Conservation (phyloP, 2,113 vertebrate genomes). For the Brachyhypopomus gauderio region DNA sequence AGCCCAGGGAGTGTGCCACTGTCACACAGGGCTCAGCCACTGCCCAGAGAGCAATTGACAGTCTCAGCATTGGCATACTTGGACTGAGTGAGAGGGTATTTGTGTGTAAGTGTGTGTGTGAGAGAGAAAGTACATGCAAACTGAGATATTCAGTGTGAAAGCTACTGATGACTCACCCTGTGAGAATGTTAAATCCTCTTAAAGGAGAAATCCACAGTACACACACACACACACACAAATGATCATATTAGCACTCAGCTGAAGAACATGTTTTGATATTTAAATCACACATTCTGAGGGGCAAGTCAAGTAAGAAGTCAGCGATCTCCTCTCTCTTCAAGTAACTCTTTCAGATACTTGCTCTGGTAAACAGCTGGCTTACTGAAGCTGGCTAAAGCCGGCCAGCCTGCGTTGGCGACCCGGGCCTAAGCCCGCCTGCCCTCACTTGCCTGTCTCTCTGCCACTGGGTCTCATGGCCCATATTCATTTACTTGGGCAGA, state of each 20-base stretch:
- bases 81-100: background rate
- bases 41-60: constrained; percentile 10
- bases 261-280: background rate
- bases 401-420: background rate
- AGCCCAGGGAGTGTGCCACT: background rate
- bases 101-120: constrained; percentile 21
- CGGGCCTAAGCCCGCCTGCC: background rate
- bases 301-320: background rate
- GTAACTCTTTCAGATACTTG: background rate
- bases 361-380: background rate
- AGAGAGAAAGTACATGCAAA: background rate
- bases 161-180: constrained; percentile 56
- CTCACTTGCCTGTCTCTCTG: constrained; percentile 3
- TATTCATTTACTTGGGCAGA: constrained; percentile 8
- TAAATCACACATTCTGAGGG: background rate
- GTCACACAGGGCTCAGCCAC: background rate
- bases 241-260: constrained; percentile 2
- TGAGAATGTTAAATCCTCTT: constrained; percentile 52
- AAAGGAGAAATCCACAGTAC: constrained; percentile 30
- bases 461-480: background rate
- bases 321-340: background rate
- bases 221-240: background rate
- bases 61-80: constrained; percentile 28
- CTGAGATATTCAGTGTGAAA: constrained; percentile 34
- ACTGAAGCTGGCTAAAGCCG: background rate